These are phyloP conservation scores for Pelusios castaneus DNA, from an alignment of 2,113 vertebrate genomes.

Conservation along the genomic window DNA sequence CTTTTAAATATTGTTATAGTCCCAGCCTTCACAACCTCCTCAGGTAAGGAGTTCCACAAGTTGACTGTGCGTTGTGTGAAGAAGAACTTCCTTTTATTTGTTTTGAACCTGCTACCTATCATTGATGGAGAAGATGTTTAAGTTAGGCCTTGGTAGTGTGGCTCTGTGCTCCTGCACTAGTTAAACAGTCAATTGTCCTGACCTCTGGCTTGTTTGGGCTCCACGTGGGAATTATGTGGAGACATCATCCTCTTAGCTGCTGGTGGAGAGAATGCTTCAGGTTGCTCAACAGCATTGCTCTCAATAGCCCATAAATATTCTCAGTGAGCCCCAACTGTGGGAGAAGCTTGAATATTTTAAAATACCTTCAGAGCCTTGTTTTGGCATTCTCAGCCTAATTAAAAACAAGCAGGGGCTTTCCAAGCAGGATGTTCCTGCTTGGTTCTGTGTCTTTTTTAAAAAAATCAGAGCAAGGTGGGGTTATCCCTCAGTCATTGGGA, in stretches of 20 bases:
- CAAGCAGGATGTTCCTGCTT: neutral
- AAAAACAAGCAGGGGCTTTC: neutral
- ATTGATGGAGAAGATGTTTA: neutral
- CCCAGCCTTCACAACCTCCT: too few relatives aligned
- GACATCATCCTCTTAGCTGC: neutral
- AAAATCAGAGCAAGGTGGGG: neutral
- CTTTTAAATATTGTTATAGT: too few relatives aligned
- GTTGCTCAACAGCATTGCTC: neutral
- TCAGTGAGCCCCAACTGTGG: neutral
- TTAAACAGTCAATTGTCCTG: neutral
- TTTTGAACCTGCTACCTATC: too few relatives aligned
- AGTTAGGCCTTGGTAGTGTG: neutral
- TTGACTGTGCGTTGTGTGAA: too few relatives aligned
- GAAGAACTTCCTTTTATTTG: too few relatives aligned
- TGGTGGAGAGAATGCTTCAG: neutral
- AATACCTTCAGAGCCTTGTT: neutral
- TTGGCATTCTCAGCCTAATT: neutral
- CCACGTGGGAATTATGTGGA: neutral
- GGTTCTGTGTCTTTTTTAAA: neutral
- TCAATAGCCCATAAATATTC: neutral
- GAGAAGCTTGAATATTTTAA: neutral
- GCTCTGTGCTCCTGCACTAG: neutral
- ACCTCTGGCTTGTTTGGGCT: neutral
- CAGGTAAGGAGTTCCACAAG: too few relatives aligned
- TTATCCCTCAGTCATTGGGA: neutral